Conservation (phyloP, 2,113 vertebrate species). For the Cochlearius cochlearius region DNA sequence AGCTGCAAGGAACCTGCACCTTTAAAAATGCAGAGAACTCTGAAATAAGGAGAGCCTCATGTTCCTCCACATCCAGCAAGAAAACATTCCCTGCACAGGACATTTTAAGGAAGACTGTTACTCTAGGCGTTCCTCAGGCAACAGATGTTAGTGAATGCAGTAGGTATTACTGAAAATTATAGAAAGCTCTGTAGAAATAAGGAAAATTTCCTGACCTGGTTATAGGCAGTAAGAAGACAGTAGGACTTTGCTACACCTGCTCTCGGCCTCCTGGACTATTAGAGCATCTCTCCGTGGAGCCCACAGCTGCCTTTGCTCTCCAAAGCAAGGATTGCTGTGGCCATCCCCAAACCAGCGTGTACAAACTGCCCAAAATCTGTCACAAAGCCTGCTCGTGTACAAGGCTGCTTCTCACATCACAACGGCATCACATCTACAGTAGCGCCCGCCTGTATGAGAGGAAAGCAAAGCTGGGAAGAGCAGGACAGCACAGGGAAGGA, state of each 20-base stretch:
- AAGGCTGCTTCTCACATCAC: neutral
- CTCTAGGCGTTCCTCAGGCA: neutral
- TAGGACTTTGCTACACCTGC: too few relatives aligned
- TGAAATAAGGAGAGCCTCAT: neutral
- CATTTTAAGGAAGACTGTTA: neutral
- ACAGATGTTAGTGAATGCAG: neutral
- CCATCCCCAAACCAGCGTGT: neutral
- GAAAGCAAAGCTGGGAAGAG: neutral
- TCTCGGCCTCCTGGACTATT: neutral
- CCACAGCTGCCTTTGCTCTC: neutral
- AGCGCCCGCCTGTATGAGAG: fast-evolving
- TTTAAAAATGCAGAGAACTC: neutral
- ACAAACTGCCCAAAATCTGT: neutral
- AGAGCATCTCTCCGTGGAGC: fast-evolving
- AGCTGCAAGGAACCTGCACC: neutral
- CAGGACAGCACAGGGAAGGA: fast-evolving
- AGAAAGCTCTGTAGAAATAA: neutral
- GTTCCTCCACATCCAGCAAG: neutral
- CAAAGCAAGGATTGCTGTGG: neutral
- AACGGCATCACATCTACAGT: neutral
- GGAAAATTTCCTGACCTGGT: neutral
- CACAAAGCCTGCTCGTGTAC: too few relatives aligned
- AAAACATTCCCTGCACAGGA: neutral
- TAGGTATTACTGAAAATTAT: neutral
- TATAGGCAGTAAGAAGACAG: neutral